These are phyloP conservation scores for Orussus abietinus DNA, from an alignment of 1,140 invertebrate species.

Conservation along the genomic window DNA sequence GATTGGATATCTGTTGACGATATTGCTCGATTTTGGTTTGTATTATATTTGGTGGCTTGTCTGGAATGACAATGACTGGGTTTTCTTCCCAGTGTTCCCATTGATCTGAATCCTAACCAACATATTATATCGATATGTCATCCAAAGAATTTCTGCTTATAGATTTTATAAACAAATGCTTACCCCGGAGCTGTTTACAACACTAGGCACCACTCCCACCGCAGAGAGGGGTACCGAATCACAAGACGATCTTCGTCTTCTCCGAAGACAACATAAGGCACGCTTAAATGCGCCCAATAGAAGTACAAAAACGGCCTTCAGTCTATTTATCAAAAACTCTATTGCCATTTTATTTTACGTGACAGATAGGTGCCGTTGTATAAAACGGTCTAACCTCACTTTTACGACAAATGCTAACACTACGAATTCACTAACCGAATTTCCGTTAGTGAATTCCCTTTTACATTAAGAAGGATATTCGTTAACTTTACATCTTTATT, in stretches of 20 bases:
- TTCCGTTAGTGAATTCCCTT: too few relatives aligned
- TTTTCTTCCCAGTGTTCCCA: conserved; percentile 53
- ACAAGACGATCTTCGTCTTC: conserved; percentile 50
- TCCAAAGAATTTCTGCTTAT: conserved; percentile 15
- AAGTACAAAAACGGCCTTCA: conserved; percentile 53
- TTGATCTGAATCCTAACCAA: conserved; percentile 43
- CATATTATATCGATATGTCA: conserved; percentile 1
- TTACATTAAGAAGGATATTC: too few relatives aligned
- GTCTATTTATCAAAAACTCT: conserved; percentile 44
- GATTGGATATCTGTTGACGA: conserved; percentile 45
- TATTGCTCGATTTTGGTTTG: conserved; percentile 58
- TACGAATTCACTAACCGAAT: too few relatives aligned
- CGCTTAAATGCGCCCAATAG: conserved; percentile 50
- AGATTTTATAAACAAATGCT: conserved; percentile 8
- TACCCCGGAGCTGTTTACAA: conserved; percentile 27
- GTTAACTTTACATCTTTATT: too few relatives aligned
- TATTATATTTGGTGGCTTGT: conserved; percentile 48
- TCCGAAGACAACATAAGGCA: conserved; percentile 56
- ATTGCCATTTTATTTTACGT: too few relatives aligned
- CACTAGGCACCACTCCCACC: conserved; percentile 51
- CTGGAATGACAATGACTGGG: conserved; percentile 38
- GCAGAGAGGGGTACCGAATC: conserved; percentile 54
- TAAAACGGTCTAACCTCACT: too few relatives aligned
- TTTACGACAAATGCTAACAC: too few relatives aligned
- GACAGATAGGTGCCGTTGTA: too few relatives aligned